Conservation (phyloP, 1,140 invertebrate genomes). For the Drosophila bipectinata region DNA sequence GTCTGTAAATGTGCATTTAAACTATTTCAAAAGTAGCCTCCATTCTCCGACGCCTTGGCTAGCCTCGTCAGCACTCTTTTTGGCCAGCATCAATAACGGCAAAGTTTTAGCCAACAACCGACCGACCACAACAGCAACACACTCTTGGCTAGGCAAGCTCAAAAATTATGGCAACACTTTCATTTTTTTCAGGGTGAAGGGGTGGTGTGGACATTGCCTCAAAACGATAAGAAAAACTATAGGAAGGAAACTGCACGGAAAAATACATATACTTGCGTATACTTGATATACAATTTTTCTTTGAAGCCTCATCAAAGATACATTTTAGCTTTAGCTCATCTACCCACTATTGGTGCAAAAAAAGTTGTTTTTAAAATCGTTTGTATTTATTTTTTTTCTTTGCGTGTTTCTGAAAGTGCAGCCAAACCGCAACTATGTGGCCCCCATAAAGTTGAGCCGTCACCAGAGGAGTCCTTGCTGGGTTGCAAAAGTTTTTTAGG, state of each 20-base stretch:
- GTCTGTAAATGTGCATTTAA: constrained; percentile 48
- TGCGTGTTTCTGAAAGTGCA: constrained; percentile 61
- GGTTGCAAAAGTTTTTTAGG: constrained; percentile 56
- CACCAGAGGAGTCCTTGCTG: constrained; percentile 49
- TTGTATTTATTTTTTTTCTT: neutral
- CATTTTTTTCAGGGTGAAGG: constrained; percentile 41
- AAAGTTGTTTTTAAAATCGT: no score
- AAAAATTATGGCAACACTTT: constrained; percentile 77
- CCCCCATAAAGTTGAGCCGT: constrained; percentile 75
- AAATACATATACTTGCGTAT: neutral
- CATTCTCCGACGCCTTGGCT: constrained; percentile 18
- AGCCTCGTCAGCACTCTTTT: constrained; percentile 44
- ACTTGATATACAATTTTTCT: neutral
- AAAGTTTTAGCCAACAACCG: constrained; percentile 34
- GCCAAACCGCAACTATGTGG: constrained; percentile 62
- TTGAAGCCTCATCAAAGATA: neutral
- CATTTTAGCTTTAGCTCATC: no score
- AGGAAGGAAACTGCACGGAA: constrained; percentile 1
- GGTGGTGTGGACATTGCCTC: constrained; percentile 30
- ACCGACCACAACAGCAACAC: constrained; percentile 39
- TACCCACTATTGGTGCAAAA: no score
- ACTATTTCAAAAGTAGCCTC: constrained; percentile 47
- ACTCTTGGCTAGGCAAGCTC: constrained; percentile 18
- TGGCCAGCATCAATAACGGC: constrained; percentile 44
- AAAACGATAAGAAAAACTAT: constrained; percentile 48